Conservation (phyloP, 2,113 vertebrate species). For the Neolamprologus modestus region DNA sequence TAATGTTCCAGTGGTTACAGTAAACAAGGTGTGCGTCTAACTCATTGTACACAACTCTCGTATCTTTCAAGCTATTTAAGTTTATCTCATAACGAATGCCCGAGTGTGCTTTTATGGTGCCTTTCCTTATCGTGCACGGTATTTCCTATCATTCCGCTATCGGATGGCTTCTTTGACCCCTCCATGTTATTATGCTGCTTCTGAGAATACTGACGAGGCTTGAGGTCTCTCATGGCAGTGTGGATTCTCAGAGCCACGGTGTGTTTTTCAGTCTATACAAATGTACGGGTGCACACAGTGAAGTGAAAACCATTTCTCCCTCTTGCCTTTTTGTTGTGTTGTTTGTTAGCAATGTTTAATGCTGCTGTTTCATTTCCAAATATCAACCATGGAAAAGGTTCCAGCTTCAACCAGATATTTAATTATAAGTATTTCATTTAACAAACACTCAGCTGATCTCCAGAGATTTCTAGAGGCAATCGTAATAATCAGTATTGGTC, state of each 20-base stretch:
- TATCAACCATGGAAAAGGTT: not conserved
- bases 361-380: not conserved
- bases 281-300: not conserved
- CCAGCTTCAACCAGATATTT: not conserved
- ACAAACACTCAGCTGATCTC: not conserved
- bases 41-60: not conserved
- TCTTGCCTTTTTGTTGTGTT: not conserved
- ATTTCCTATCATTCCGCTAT: conserved; percentile 83
- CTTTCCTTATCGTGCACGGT: conserved; percentile 82
- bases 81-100: not conserved
- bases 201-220: conserved; percentile 59
- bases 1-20: not conserved
- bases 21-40: not conserved
- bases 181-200: not conserved
- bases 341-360: not conserved
- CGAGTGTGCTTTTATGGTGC: conserved; percentile 87
- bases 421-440: not conserved
- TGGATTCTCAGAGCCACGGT: not conserved
- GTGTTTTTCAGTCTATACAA: not conserved
- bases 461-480: not conserved
- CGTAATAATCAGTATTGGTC: not conserved
- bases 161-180: conserved; percentile 64
- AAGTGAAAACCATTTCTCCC: not conserved
- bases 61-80: not conserved
- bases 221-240: conserved; percentile 67